phyloP scores from a whole-genome alignment of 2,888 invertebrate species.

The Piscicola geometra region DNA sequence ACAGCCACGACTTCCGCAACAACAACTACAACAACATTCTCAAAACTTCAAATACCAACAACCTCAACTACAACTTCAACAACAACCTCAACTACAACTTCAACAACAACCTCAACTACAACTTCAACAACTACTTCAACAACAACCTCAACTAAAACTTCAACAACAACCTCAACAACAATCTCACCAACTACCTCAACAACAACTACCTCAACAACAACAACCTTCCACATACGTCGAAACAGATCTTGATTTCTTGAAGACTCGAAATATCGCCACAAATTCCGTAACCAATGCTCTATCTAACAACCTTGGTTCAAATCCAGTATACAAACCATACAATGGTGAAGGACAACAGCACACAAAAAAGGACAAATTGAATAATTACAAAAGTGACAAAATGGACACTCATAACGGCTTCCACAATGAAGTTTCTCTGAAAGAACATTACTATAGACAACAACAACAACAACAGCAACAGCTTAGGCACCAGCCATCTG shows the following conservation, averaged over 20 bases:
- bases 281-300: no score
- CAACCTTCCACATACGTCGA: conserved; percentile 3
- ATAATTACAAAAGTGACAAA: no score
- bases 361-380: no score
- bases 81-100: not conserved
- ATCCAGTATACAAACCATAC: no score
- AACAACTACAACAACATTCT: not conserved
- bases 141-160: not conserved
- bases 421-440: no score
- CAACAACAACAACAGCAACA: not conserved
- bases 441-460: no score
- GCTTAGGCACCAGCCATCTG: no score
- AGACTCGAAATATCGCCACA: conserved; percentile 22
- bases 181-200: not conserved
- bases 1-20: not conserved
- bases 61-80: not conserved
- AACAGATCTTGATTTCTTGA: conserved; percentile 18
- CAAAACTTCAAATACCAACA: no score
- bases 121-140: not conserved
- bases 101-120: not conserved
- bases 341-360: no score
- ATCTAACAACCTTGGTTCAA: no score
- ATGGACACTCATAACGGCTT: no score
- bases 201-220: not conserved
- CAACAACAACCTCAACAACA: conserved; percentile 4